Evolutionary conservation across 2,797 vertebrate genomes (phyloP).

Genomic region (Poecilia velifera): DNA sequence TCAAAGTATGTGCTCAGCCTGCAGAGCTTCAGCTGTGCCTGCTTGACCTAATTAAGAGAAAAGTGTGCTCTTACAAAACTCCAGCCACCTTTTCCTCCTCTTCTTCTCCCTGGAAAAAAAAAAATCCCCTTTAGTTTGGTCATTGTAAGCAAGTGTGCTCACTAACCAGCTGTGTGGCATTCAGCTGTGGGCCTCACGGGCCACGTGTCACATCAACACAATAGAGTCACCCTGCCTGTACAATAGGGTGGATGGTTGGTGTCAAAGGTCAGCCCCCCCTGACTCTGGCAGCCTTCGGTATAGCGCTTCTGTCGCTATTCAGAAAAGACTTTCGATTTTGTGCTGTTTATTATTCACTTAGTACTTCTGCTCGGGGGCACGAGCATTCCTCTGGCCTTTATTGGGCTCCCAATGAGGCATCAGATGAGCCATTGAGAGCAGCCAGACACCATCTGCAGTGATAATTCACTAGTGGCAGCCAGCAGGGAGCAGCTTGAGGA

Average conservation of each 20-base stretch:
- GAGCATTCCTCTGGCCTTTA: constrained; percentile 79
- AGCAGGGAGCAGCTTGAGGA: constrained; percentile 70
- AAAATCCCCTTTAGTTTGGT: constrained; percentile 58
- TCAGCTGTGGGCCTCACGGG: constrained; percentile 72
- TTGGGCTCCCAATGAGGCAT: constrained; percentile 73
- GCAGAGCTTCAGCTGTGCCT: constrained; percentile 45
- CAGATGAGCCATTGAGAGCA: constrained; percentile 78
- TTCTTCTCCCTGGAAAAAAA: constrained; percentile 40
- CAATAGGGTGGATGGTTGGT: constrained; percentile 77
- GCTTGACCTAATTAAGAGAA: constrained; percentile 60
- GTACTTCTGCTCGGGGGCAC: constrained; percentile 70
- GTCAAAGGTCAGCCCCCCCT: constrained; percentile 78
- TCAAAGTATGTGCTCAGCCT: constrained; percentile 46
- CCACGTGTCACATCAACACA: constrained; percentile 79
- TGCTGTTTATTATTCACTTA: constrained; percentile 77
- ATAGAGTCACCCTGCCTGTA: constrained; percentile 73
- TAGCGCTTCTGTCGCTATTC: constrained; percentile 65
- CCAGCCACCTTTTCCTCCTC: constrained; percentile 50
- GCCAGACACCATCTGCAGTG: constrained; percentile 81
- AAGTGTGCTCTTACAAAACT: constrained; percentile 66
- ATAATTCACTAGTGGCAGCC: constrained; percentile 71
- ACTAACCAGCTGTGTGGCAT: constrained; percentile 81
- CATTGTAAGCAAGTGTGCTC: constrained; percentile 80
- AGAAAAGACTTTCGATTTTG: constrained; percentile 71
- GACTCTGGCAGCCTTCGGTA: constrained; percentile 68